These are phyloP conservation scores for Stegastes partitus DNA, from an alignment of 2,113 vertebrate genomes.

Conservation along the genomic window DNA sequence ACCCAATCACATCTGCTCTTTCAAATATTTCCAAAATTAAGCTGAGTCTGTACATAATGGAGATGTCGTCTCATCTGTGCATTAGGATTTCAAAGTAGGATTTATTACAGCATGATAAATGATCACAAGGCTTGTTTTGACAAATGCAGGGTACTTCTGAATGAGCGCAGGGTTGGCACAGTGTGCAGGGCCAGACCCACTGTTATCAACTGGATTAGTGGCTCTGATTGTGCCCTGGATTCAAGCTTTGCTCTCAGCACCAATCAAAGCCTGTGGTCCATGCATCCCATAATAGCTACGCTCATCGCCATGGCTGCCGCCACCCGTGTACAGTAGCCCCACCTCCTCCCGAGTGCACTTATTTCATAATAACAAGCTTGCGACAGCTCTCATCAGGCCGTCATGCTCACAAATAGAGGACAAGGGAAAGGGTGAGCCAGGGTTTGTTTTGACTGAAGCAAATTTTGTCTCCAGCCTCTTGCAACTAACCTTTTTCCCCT, in stretches of 20 bases:
- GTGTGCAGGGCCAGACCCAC: conserved; percentile 78
- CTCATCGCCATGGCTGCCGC: conserved; percentile 53
- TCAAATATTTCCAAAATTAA: conserved; percentile 83
- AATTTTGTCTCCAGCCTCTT: conserved; percentile 48
- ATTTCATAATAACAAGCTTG: conserved; percentile 83
- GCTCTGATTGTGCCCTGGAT: conserved; percentile 83
- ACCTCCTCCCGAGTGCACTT: conserved; percentile 78
- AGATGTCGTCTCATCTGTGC: conserved; percentile 70
- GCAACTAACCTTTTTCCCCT: conserved; percentile 38
- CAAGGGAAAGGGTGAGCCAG: conserved; percentile 56
- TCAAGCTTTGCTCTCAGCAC: conserved; percentile 82
- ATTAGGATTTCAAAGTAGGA: conserved; percentile 78
- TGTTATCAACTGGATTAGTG: conserved; percentile 86
- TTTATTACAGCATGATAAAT: conserved; percentile 83
- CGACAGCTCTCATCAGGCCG: conserved; percentile 86
- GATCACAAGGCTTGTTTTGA: conserved; percentile 88
- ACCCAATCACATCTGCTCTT: conserved; percentile 82
- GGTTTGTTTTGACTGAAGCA: conserved; percentile 79
- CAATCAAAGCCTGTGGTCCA: conserved; percentile 76
- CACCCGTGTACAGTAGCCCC: conserved; percentile 35
- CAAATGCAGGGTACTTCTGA: conserved; percentile 84
- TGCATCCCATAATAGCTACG: conserved; percentile 58
- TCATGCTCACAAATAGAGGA: conserved; percentile 60
- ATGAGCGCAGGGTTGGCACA: conserved; percentile 72
- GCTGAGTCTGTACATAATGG: conserved; percentile 65